phyloP scores from a whole-genome alignment of 2,113 vertebrate species.

The Cynoglossus semilaevis region DNA sequence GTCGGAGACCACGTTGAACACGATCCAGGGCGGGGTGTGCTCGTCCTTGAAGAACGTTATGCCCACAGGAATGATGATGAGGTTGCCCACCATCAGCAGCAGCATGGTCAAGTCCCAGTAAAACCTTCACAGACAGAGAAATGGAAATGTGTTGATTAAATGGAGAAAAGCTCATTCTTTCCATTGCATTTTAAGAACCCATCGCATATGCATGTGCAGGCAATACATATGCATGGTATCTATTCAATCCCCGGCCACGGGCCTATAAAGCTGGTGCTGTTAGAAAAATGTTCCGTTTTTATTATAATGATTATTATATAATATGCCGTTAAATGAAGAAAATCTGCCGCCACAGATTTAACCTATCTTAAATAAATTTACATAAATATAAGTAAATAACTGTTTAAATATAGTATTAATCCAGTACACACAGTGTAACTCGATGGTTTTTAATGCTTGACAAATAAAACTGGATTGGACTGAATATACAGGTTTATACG shows the following conservation, averaged over 20 bases:
- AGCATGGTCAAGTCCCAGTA: slow-evolving; percentile 99
- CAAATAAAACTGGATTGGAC: too few relatives aligned
- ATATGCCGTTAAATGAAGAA: too few relatives aligned
- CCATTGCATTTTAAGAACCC: background rate
- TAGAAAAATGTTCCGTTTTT: too few relatives aligned
- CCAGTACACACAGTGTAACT: too few relatives aligned
- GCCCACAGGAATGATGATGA: slow-evolving; percentile 98
- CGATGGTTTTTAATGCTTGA: too few relatives aligned
- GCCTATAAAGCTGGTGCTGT: too few relatives aligned
- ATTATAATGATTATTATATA: too few relatives aligned
- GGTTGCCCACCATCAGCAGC: slow-evolving; percentile 97
- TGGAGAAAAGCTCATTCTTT: background rate
- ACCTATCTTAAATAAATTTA: too few relatives aligned
- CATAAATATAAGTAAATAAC: too few relatives aligned
- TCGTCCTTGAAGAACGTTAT: slow-evolving; percentile 99
- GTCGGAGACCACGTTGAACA: slow-evolving; percentile 98
- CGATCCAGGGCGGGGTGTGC: slow-evolving; percentile 96
- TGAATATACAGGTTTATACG: too few relatives aligned
- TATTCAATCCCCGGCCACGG: background rate
- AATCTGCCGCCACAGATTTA: too few relatives aligned
- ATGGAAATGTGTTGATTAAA: slow-evolving; percentile 11
- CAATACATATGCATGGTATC: background rate
- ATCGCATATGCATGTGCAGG: background rate
- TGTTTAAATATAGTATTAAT: too few relatives aligned
- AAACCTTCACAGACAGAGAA: slow-evolving; percentile 81